These are phyloP conservation scores for Cantharis flavilabris DNA, from an alignment of 2,888 invertebrate genomes.

Conservation along the genomic window DNA sequence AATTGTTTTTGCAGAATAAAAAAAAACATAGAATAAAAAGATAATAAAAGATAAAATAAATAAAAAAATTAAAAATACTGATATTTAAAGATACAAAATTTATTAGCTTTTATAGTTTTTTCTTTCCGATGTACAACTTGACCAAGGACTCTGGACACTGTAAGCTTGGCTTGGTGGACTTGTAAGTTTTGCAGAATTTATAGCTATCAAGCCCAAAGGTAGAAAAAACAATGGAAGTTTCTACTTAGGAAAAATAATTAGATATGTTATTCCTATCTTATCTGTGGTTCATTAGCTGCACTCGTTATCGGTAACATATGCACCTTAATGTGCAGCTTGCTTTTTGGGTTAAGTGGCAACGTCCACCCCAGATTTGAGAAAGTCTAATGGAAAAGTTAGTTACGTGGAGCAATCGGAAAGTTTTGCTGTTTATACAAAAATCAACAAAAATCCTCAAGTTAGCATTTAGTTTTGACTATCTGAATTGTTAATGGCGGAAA, in stretches of 20 bases:
- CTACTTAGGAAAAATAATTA: background rate
- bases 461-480: background rate
- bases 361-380: background rate
- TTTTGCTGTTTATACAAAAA: background rate
- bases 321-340: slow-evolving; percentile 39
- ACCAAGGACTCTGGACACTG: background rate
- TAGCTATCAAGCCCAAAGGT: background rate
- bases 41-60: too few species aligned
- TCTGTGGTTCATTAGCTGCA: slow-evolving; percentile 31
- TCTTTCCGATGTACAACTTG: slow-evolving; percentile 21
- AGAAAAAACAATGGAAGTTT: background rate
- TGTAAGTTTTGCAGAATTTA: background rate
- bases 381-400: background rate
- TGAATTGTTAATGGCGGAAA: background rate
- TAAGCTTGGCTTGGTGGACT: background rate
- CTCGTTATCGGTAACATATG: slow-evolving; percentile 41
- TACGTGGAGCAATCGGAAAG: background rate
- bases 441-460: background rate
- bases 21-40: too few species aligned
- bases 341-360: slow-evolving; percentile 3
- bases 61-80: too few species aligned
- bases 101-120: background rate
- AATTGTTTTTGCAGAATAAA: too few species aligned
- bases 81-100: too few species aligned
- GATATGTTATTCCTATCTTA: slow-evolving; percentile 17